These are phyloP conservation scores for Gymnocheta viridis DNA, from an alignment of 2,888 invertebrate species.

Conservation along the genomic window DNA sequence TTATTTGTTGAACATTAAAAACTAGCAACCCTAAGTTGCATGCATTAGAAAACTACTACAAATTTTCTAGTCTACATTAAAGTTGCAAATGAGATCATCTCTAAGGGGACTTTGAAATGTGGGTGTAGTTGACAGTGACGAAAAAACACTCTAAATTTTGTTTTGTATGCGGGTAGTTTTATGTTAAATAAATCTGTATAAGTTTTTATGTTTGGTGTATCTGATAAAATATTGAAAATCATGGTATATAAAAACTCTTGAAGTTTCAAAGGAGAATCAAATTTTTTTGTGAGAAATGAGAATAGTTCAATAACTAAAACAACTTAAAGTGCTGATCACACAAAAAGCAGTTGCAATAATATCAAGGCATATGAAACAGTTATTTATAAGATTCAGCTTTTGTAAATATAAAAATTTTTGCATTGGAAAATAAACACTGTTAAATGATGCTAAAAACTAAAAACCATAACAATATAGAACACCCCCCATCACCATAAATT, in stretches of 20 bases:
- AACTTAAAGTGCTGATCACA: too few relatives aligned
- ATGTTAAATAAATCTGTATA: not conserved
- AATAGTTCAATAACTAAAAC: too few relatives aligned
- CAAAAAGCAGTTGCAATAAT: too few relatives aligned
- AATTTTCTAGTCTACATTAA: conserved; percentile 14
- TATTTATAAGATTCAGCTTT: too few relatives aligned
- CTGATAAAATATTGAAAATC: too few relatives aligned
- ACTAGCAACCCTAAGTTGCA: not conserved
- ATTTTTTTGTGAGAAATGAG: too few relatives aligned
- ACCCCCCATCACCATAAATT: not conserved
- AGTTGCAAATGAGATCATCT: conserved; percentile 45
- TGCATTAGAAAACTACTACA: not conserved
- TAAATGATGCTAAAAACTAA: not conserved
- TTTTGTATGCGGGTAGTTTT: conserved; percentile 8
- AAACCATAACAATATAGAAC: not conserved
- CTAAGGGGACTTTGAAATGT: conserved; percentile 36
- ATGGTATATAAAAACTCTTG: too few relatives aligned
- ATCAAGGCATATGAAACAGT: too few relatives aligned
- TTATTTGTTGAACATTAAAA: not conserved
- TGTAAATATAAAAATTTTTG: too few relatives aligned
- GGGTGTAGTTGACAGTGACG: conserved; percentile 28
- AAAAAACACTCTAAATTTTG: not conserved
- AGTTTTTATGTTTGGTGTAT: too few relatives aligned
- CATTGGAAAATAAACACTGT: too few relatives aligned
- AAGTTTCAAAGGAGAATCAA: too few relatives aligned